Base-by-base conservation (phyloP, 2,113 vertebrate genomes). In the Circaetus cinerascens region DNA sequence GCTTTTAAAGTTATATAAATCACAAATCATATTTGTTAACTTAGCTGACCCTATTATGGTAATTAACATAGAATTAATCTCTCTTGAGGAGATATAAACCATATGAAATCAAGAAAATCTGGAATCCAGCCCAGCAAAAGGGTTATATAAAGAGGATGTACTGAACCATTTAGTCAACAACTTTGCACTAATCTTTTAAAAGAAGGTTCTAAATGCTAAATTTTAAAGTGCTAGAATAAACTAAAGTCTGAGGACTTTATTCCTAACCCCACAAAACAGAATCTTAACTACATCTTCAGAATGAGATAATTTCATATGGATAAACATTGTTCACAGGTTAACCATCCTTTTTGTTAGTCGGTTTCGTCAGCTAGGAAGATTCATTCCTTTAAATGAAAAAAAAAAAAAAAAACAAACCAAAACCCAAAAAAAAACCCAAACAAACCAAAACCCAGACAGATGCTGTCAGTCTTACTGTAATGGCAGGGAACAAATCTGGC, bases 21-120 rank as follows among this genome's bases (percentile, higher is more conserved):
- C 32, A 78, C 9, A 94, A 68, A 75, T 56, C 14, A 66, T 71
- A 69, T 86, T 76, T 87, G 46, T 78, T 94, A 95, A 95, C 76
- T 88, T 62, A 72, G 68, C 15, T 93, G 94, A 97, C 97, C 96
- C 29, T 87, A 88, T 87, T 92, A 85, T 80, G 62, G 43, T 97
- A 98, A 98, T 97, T 98, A 97, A 91, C 81, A 86, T 34, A 67
- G 89, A 95, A 95, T 93, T 97, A 95, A 96, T 96, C 53, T 90
- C 90, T 84, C 50, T 66, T 34, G 55, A 80, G 41, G 43, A 95
- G 83, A 94, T 85, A 93, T 30, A 86, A 94, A 97, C 89, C 94
- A 94, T 93, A 96, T 68, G 86, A 97, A 96, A 97, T 62, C 80
- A 92, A 92, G 80, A 96, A 67, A 79, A 93, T 45, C 77, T 97